A percentile compares a stretch with the other conserved stretches of the same genome.
Evolutionary conservation across 2,888 invertebrate species (phyloP).

Genomic region (Thysanoteuthis rhombus): DNA sequence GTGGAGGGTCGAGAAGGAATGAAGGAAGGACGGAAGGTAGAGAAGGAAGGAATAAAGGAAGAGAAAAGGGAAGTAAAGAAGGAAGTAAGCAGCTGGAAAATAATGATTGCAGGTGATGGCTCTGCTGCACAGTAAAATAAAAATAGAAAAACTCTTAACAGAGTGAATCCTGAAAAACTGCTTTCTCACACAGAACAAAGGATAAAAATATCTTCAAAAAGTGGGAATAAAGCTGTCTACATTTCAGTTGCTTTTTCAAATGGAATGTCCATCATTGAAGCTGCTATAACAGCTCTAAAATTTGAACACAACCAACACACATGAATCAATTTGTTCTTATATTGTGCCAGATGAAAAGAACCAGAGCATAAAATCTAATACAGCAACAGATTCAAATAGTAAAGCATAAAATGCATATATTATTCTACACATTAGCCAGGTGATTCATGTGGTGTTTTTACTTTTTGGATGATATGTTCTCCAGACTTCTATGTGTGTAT

Average conservation of each 20-base stretch:
- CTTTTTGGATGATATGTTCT: too few species aligned
- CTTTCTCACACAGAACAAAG: neutral
- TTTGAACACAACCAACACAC: neutral
- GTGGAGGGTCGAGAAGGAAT: neutral
- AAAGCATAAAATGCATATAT: too few species aligned
- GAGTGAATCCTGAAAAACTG: neutral
- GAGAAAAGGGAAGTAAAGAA: neutral
- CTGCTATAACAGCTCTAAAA: neutral
- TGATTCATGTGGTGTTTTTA: too few species aligned
- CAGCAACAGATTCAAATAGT: too few species aligned
- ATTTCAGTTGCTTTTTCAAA: neutral
- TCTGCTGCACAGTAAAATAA: neutral
- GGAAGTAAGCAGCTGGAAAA: neutral
- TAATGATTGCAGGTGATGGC: neutral
- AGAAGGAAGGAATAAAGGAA: neutral
- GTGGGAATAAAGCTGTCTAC: neutral
- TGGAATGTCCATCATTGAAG: neutral
- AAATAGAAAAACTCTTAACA: neutral
- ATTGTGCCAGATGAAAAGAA: neutral
- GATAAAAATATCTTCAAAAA: neutral
- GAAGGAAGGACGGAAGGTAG: too few species aligned
- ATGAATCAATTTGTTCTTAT: neutral
- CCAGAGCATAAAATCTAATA: neutral
- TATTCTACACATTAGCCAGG: too few species aligned
- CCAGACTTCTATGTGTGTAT: too few species aligned